These are phyloP conservation scores for Ptychoptera albimana DNA, from an alignment of 2,888 invertebrate genomes.

Conservation along the genomic window DNA sequence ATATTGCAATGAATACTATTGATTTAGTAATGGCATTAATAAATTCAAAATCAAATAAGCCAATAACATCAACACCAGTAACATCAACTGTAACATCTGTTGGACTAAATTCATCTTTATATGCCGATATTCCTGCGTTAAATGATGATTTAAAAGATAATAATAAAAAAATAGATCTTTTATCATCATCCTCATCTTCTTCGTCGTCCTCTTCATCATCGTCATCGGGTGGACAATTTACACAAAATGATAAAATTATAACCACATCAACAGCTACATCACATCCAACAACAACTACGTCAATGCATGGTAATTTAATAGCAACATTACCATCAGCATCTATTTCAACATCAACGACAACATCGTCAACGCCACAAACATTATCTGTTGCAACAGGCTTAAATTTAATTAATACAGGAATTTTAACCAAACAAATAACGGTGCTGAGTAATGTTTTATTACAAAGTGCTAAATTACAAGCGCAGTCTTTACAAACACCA, in stretches of 20 bases:
- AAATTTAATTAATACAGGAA: slow-evolving; percentile 14
- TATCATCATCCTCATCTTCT: too few species aligned
- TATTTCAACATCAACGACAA: not conserved
- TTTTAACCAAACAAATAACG: not conserved
- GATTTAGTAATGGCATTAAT: slow-evolving; percentile 43
- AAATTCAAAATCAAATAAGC: slow-evolving; percentile 22
- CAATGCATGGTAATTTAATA: too few species aligned
- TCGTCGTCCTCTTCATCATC: too few species aligned
- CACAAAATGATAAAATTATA: too few species aligned
- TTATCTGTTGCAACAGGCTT: slow-evolving; percentile 8
- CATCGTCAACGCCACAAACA: not conserved
- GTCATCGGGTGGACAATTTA: too few species aligned
- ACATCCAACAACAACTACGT: too few species aligned
- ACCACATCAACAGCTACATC: too few species aligned
- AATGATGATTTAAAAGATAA: not conserved
- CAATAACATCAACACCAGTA: not conserved
- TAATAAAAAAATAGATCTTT: not conserved
- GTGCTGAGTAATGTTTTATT: slow-evolving; percentile 6
- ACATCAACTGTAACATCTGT: slow-evolving; percentile 1
- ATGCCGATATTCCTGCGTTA: not conserved
- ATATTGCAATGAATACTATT: slow-evolving; percentile 33
- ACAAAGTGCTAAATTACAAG: slow-evolving; percentile 8
- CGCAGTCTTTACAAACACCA: not conserved
- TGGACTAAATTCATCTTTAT: too few species aligned
- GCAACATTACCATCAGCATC: not conserved